phyloP scores from a whole-genome alignment of 2,888 invertebrate genomes.

The Latrodectus elegans region DNA sequence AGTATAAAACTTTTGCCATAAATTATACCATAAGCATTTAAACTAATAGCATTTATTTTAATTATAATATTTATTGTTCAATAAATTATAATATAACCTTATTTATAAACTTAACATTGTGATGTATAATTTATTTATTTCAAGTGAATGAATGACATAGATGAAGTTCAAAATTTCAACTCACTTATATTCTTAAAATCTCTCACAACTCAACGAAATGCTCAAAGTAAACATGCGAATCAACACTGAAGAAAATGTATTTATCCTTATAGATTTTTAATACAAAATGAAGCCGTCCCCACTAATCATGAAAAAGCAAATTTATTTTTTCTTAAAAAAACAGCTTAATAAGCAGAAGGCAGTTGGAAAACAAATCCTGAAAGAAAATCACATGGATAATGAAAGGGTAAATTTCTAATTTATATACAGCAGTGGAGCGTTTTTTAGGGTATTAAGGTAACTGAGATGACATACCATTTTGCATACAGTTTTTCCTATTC shows the following conservation, averaged over 20 bases:
- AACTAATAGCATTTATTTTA: no score
- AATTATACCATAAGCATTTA: no score
- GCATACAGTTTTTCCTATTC: conserved; percentile 65
- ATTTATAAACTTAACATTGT: no score
- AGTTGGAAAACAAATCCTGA: conserved; percentile 40
- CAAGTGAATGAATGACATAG: no score
- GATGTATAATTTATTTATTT: no score
- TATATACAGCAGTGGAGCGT: conserved; percentile 59
- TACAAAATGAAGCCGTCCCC: neutral
- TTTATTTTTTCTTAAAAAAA: conserved; percentile 43
- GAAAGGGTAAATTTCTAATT: conserved; percentile 67
- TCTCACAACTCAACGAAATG: no score
- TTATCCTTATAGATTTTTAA: neutral
- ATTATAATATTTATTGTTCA: no score
- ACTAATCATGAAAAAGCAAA: conserved; percentile 56
- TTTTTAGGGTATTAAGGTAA: conserved; percentile 55
- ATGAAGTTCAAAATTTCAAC: no score
- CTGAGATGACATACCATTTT: conserved; percentile 56
- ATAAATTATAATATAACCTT: no score
- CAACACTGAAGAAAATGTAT: neutral
- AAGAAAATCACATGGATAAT: conserved; percentile 65
- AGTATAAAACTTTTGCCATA: no score
- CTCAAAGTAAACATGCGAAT: neutral
- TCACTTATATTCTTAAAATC: no score
- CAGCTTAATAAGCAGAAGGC: conserved; percentile 49